These are phyloP conservation scores for Empis stercorea DNA, from an alignment of 2,888 invertebrate species.

Conservation along the genomic window DNA sequence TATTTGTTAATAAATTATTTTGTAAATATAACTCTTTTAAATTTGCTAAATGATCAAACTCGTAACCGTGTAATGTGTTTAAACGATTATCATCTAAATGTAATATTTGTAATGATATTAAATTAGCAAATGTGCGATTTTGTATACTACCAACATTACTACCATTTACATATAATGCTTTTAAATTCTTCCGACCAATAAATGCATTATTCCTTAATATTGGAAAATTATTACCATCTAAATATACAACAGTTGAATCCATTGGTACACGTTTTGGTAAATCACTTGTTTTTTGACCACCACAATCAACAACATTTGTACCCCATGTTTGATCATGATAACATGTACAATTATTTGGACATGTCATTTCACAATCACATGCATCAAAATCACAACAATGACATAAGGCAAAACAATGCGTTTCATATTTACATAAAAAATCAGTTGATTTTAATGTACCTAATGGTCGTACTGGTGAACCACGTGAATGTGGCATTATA, in stretches of 20 bases:
- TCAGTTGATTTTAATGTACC: slow-evolving; percentile 70
- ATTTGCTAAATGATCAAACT: slow-evolving; percentile 71
- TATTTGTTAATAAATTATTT: slow-evolving; percentile 66
- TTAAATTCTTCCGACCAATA: slow-evolving; percentile 83
- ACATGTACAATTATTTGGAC: slow-evolving; percentile 85
- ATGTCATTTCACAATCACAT: slow-evolving; percentile 95
- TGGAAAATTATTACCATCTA: slow-evolving; percentile 80
- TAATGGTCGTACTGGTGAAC: slow-evolving; percentile 64
- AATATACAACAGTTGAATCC: slow-evolving; percentile 87
- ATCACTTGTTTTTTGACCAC: slow-evolving; percentile 60
- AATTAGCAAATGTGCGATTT: slow-evolving; percentile 81
- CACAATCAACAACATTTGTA: slow-evolving; percentile 86
- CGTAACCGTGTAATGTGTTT: slow-evolving; percentile 66
- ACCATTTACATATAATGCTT: slow-evolving; percentile 72
- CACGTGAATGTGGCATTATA: slow-evolving; percentile 74
- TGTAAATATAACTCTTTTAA: slow-evolving; percentile 74
- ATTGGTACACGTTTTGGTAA: slow-evolving; percentile 84
- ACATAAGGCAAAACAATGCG: slow-evolving; percentile 88
- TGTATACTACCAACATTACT: slow-evolving; percentile 76
- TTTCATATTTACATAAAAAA: slow-evolving; percentile 84
- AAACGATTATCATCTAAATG: slow-evolving; percentile 79
- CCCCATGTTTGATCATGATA: slow-evolving; percentile 92
- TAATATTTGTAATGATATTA: slow-evolving; percentile 65
- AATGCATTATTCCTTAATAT: slow-evolving; percentile 82
- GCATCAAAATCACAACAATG: slow-evolving; percentile 94